phyloP scores from a whole-genome alignment of 2,888 invertebrate genomes.

The Platypus cylindrus region DNA sequence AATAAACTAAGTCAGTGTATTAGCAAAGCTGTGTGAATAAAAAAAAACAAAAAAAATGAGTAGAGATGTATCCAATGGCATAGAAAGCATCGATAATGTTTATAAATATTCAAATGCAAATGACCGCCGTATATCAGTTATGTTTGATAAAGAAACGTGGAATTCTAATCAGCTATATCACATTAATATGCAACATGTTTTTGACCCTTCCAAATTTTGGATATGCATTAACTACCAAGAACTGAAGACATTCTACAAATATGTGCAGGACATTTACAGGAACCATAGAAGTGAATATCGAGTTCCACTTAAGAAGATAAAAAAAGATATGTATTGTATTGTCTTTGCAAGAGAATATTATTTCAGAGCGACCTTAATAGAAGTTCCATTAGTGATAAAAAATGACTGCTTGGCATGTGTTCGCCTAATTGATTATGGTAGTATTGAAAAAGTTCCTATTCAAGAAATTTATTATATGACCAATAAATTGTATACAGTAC shows the following conservation, averaged over 20 bases:
- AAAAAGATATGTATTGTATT: slow-evolving; percentile 10
- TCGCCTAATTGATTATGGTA: slow-evolving; percentile 12
- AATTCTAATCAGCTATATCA: slow-evolving; percentile 1
- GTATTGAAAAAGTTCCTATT: slow-evolving; percentile 7
- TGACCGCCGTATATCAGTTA: too few species aligned
- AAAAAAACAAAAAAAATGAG: too few species aligned
- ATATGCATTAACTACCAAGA: slow-evolving; percentile 9
- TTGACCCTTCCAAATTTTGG: slow-evolving; percentile 13
- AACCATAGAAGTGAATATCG: slow-evolving; percentile 7
- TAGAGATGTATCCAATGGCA: too few species aligned
- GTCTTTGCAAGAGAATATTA: slow-evolving; percentile 4
- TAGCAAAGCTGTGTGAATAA: too few species aligned
- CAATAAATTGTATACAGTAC: slow-evolving; percentile 10
- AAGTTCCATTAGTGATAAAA: slow-evolving; percentile 4
- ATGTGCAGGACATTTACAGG: slow-evolving; percentile 9
- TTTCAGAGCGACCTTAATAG: slow-evolving; percentile 6
- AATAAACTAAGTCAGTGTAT: too few species aligned
- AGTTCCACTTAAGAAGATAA: slow-evolving; percentile 4
- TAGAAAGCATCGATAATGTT: too few species aligned
- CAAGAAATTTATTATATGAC: slow-evolving; percentile 11
- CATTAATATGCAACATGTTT: slow-evolving; percentile 8
- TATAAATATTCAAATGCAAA: too few species aligned
- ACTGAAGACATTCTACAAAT: slow-evolving; percentile 7
- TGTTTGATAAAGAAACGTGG: slow-evolving; percentile 11
- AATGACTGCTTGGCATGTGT: slow-evolving; percentile 3